A percentile compares a stretch with the other conserved stretches of the same genome.
phyloP scores from a whole-genome alignment of 2,113 vertebrate species.

The Talpa occidentalis region DNA sequence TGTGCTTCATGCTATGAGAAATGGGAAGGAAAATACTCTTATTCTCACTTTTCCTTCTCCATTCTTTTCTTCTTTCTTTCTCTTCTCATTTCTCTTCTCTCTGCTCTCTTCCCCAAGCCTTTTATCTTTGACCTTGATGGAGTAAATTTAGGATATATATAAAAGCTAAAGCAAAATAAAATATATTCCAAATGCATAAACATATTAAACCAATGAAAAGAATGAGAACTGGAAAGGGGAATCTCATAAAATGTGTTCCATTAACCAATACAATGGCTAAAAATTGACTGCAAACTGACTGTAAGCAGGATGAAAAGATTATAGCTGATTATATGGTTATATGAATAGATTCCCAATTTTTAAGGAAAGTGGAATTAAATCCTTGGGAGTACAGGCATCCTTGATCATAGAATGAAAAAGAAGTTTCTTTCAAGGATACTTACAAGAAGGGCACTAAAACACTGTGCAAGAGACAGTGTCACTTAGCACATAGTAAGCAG shows the following conservation, averaged over 20 bases:
- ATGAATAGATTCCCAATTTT: neutral
- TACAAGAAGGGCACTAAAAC: neutral
- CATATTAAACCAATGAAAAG: neutral
- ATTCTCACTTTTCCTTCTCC: neutral
- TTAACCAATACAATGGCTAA: neutral
- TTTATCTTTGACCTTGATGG: neutral
- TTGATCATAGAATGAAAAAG: neutral
- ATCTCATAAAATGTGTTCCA: neutral
- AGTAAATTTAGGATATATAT: neutral
- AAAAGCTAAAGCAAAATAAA: constrained; percentile 8
- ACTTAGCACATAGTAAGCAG: neutral
- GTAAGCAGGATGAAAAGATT: neutral
- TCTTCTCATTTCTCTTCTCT: neutral
- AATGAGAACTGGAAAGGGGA: neutral
- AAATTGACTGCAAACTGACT: neutral
- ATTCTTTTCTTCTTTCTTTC: neutral
- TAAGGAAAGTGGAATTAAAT: neutral
- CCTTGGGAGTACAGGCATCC: neutral
- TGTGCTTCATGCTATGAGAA: neutral
- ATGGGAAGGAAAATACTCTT: neutral
- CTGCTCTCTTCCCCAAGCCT: neutral
- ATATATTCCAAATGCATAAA: neutral
- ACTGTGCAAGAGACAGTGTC: neutral
- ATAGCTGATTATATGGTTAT: neutral
- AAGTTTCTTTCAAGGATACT: neutral